phyloP scores from a whole-genome alignment of 2,888 invertebrate genomes.

The Macaria notata region DNA sequence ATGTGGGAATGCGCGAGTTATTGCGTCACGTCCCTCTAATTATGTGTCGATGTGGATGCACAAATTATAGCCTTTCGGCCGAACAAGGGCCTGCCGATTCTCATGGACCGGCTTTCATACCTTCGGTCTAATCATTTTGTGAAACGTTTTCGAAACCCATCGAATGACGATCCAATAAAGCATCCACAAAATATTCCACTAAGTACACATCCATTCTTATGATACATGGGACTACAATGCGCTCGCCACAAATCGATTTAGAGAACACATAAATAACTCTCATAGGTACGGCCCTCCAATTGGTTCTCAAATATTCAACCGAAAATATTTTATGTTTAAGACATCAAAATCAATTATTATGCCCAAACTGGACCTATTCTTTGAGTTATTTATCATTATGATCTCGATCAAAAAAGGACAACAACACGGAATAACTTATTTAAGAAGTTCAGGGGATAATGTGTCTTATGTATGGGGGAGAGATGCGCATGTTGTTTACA shows the following conservation, averaged over 20 bases:
- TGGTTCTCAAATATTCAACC: constrained; percentile 52
- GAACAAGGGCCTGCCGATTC: constrained; percentile 50
- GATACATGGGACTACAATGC: neutral
- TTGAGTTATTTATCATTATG: constrained; percentile 79
- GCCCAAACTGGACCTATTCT: constrained; percentile 74
- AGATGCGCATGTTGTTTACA: constrained; percentile 51
- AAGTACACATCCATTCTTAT: neutral
- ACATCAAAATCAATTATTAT: constrained; percentile 81
- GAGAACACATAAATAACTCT: constrained; percentile 29
- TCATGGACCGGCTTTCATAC: constrained; percentile 53
- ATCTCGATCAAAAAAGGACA: constrained; percentile 77
- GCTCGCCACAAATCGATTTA: constrained; percentile 8
- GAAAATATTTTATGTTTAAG: constrained; percentile 72
- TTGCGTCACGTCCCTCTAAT: constrained; percentile 73
- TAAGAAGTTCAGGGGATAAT: constrained; percentile 54
- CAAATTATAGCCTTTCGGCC: constrained; percentile 73
- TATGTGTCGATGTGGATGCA: constrained; percentile 70
- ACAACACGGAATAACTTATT: constrained; percentile 76
- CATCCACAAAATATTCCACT: too few species aligned
- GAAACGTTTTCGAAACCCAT: constrained; percentile 15
- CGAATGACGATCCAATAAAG: neutral
- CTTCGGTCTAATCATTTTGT: constrained; percentile 51
- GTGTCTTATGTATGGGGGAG: constrained; percentile 47
- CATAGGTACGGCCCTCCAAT: constrained; percentile 36
- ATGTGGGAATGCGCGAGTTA: constrained; percentile 71